Evolutionary conservation across 2,888 invertebrate species (phyloP), one percentile per base, ranked within the genome.

Genomic region (Melangyna quadrimaculata): DNA sequence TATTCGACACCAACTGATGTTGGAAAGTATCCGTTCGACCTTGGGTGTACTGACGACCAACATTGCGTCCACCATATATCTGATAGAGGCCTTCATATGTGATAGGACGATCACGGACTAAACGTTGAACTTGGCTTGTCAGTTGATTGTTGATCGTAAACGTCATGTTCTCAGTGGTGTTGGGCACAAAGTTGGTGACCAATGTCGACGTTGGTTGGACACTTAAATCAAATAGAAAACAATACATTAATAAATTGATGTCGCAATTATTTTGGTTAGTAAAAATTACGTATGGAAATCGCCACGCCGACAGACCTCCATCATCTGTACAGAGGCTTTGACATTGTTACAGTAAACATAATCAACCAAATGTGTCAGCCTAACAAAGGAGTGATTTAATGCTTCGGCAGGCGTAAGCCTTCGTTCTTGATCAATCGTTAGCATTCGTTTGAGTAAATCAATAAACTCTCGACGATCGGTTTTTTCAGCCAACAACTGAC

Each of bases 381-480:
- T 96, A 53, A 98, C 98, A 92, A 99, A 99, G 48, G 97, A 96
- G 93, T 99, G 99, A 92, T 97, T 97, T 88, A 99, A 92, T 12
- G 99, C 99, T 92, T 98, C 98, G 43, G 97, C 97, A 0, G 99
- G 99, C 22, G 97, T 98, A 89, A 99, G 97, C 70, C 99, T 94
- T 73, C 98, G 94, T 92, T 99, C 99, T 95, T 97, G 98, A 94
- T 99, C 99, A 95, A 99, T 97, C 17, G 98, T 98, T 75, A 99
- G 94, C 99, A 99, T 99, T 89, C 98, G 94, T 93, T 99, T 99
- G 70, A 99, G 93, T 89, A 99, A 94, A 93, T 99, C 99, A 88
- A 99, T 99, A 91, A 99, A 99, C 92, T 99, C 99, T 89, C 97
- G 94, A 83, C 99, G 94, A 92, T 99, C 99, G 32, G 98, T 97